Evolutionary conservation across 2,113 vertebrate species (phyloP).

Genomic region (Triplophysa dalaica): DNA sequence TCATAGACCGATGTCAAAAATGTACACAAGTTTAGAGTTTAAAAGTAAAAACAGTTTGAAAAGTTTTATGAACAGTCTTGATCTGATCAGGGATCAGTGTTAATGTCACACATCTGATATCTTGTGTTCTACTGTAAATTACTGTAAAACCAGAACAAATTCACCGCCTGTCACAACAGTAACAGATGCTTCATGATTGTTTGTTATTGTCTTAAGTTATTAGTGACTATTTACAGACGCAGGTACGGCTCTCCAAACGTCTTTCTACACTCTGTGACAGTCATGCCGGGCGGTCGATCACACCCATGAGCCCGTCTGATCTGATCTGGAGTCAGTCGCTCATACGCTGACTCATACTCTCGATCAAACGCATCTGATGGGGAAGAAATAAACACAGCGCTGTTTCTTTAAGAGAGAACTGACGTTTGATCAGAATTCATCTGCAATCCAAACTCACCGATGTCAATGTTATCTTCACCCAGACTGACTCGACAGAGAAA

Average conservation of each 20-base stretch:
- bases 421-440: constrained; percentile 18
- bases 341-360: constrained; percentile 85
- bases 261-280: constrained; percentile 85
- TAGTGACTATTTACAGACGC: background rate
- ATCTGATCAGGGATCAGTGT: too few relatives aligned
- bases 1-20: too few relatives aligned
- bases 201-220: too few relatives aligned
- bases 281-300: constrained; percentile 81
- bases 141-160: too few relatives aligned
- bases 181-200: too few relatives aligned
- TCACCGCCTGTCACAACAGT: too few relatives aligned
- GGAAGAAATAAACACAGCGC: background rate
- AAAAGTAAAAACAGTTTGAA: too few relatives aligned
- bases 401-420: background rate
- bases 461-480: constrained; percentile 94
- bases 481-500: constrained; percentile 92
- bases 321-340: constrained; percentile 79
- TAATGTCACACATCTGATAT: too few relatives aligned
- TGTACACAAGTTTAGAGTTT: too few relatives aligned
- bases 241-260: constrained; percentile 80
- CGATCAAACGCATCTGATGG: constrained; percentile 91
- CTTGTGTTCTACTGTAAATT: too few relatives aligned
- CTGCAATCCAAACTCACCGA: constrained; percentile 78
- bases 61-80: too few relatives aligned
- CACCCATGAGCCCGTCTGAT: constrained; percentile 78